Evolutionary conservation across 2,888 invertebrate genomes (phyloP), one percentile per base, ranked within the genome.

Genomic region (Tetanocera ferruginea): DNA sequence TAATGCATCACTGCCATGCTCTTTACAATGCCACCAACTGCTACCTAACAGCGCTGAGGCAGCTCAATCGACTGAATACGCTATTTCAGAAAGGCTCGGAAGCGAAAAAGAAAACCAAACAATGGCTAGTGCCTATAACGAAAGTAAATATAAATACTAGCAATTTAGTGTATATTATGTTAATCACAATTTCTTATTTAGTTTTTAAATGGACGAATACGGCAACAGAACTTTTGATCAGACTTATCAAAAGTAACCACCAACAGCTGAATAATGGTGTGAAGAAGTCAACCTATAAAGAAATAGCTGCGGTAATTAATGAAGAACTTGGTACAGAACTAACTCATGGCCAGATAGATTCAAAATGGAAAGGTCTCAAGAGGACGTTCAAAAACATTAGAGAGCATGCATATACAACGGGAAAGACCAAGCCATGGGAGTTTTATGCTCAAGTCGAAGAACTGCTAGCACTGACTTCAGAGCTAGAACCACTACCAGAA

Each of bases 351-450:
- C 69, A 72, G 43, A n/a, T 72, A 19, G 72, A 77, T 17, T 77
- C 62, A 1, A 77, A 73, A 28, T 77, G 72, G 67, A 73, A 77
- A 14, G 67, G 77, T 3, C 64, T 77, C 0, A 72, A 72, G 57
- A 72, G 28, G 37, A 77, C 66, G 1, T 77, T 66, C 31, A 72
- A 72, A 66, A 72, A 67, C 55, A 64, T 73, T 17, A 55, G 64
- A 64, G 67, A 72, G 14, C 51, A 66, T 37, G 43, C 52, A 6
- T 17, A 55, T 6, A 55, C 37, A 5, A 77, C 55, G 17, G 77
- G 52, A 14, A 52, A 55, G 28, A 9, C 55, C 19, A 76, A 49
- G 43, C 23, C 1, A 1, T 76, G 76, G 57, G 28, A 60, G 11
- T 70, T 49, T 28, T 76, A 17, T 28, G 60, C 55, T 19, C 34